Evolutionary conservation across 2,888 invertebrate species (phyloP), one percentile per base, ranked within the genome.

Genomic region (Papilio elwesi): DNA sequence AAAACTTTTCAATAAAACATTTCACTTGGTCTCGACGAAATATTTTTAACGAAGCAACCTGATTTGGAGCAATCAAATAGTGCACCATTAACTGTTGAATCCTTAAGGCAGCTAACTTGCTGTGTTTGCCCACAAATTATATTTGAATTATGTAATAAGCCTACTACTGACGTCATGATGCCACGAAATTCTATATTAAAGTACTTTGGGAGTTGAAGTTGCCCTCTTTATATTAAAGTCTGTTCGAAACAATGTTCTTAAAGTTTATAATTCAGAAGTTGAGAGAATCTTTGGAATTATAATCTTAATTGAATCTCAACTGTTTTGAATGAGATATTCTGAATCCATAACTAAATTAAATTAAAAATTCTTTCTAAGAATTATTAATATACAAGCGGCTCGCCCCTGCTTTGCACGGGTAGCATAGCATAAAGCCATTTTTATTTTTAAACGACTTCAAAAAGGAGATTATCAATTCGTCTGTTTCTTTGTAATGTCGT

Each of bases 231-330:
- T 63, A 70, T 70, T 70, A 63, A 52, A 70, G 64, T 38, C 55
- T 64, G 53, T 55, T 47, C n/a, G 36, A 47, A 70, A 59, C 57
- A 80, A 80, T 80, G 80, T 75, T 76, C 74, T 78, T 77, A 79
- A 80, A 80, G 76, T 80, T 79, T 69, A 69, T 76, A 75, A 80
- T 26, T 80, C 78, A 77, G 66, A 76, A 79, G 74, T 72, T 53
- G 78, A 76, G 77, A 77, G 78, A 78, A 77, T 79, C 76, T 74
- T 47, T 59, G 71, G 66, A 78, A 79, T 81, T 79, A 80, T 80
- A 70, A 70, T 70, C 64, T 70, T 70, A 70, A 70, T 70, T 70
- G 43, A 70, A 55, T 64, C 48, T 64, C 53, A 64, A 70, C 16
- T 7, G 47, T 38, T 59, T 6, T 57, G 11, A 68, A 57, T 48